A percentile compares a stretch with the other conserved stretches of the same genome.
These are phyloP conservation scores for Macaca nemestrina DNA, from an alignment of 2,113 vertebrate species.

Conservation along the genomic window DNA sequence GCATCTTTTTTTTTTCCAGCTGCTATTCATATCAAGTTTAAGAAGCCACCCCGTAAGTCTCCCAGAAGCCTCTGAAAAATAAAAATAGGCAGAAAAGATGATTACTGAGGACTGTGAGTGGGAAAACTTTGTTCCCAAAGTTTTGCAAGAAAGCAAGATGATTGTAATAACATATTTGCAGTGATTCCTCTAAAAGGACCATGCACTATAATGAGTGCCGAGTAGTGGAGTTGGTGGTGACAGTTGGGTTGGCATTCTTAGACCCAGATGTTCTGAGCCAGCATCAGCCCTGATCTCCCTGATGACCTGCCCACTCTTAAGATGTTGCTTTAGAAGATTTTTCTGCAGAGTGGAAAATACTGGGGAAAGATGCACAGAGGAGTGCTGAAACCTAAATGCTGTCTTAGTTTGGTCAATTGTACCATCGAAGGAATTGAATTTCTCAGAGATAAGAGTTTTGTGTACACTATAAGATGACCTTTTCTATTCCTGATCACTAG, in stretches of 20 bases:
- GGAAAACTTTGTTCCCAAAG: slow-evolving; percentile 56
- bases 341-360: not conserved
- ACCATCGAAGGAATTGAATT: not conserved
- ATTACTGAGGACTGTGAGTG: not conserved
- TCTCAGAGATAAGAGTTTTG: not conserved
- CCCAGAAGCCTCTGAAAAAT: slow-evolving; percentile 40
- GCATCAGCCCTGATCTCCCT: not conserved
- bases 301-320: not conserved
- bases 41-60: slow-evolving; percentile 2
- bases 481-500: not conserved
- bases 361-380: not conserved
- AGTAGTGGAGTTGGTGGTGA: not conserved
- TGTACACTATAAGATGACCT: not conserved
- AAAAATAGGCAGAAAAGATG: slow-evolving; percentile 51
- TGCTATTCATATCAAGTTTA: slow-evolving; percentile 29
- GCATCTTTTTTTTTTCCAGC: not conserved
- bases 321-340: rapidly evolving
- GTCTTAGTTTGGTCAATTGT: not conserved
- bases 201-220: not conserved
- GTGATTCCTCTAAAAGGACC: not conserved
- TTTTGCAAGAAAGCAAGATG: slow-evolving; percentile 33
- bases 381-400: rapidly evolving
- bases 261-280: not conserved
- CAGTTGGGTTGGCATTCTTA: not conserved
- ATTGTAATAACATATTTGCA: not conserved